Conservation (phyloP, 1,140 invertebrate species). For the Sweltsa coloradensis region DNA sequence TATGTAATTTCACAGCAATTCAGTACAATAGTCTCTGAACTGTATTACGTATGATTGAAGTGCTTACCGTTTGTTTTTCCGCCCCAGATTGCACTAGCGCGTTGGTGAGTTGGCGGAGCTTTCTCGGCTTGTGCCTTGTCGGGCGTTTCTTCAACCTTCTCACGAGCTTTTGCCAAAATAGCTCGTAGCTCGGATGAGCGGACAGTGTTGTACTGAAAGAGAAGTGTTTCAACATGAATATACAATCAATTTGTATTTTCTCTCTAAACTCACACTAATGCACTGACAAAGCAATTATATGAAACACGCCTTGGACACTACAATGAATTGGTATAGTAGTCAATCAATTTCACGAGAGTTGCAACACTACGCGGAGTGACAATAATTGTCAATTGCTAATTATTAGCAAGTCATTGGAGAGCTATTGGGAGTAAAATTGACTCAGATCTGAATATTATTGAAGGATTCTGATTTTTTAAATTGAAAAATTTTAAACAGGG, state of each 20-base stretch:
- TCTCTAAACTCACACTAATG: neutral
- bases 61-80: too few relatives aligned
- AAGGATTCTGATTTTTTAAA: too few relatives aligned
- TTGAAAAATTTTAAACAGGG: too few relatives aligned
- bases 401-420: too few relatives aligned
- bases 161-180: slow-evolving; percentile 48
- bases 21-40: too few relatives aligned
- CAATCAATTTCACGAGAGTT: neutral
- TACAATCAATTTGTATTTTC: neutral
- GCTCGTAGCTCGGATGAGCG: slow-evolving; percentile 50
- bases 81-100: too few relatives aligned
- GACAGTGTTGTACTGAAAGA: slow-evolving; percentile 49
- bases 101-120: too few relatives aligned
- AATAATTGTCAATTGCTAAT: neutral
- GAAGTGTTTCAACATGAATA: neutral
- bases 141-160: slow-evolving; percentile 33
- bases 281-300: neutral
- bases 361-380: neutral
- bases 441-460: too few relatives aligned
- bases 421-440: too few relatives aligned
- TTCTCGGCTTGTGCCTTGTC: too few relatives aligned
- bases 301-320: neutral
- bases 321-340: neutral
- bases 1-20: too few relatives aligned
- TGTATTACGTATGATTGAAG: too few relatives aligned